Evolutionary conservation across 1,140 invertebrate genomes (phyloP).

Genomic region (Platyura marginata): DNA sequence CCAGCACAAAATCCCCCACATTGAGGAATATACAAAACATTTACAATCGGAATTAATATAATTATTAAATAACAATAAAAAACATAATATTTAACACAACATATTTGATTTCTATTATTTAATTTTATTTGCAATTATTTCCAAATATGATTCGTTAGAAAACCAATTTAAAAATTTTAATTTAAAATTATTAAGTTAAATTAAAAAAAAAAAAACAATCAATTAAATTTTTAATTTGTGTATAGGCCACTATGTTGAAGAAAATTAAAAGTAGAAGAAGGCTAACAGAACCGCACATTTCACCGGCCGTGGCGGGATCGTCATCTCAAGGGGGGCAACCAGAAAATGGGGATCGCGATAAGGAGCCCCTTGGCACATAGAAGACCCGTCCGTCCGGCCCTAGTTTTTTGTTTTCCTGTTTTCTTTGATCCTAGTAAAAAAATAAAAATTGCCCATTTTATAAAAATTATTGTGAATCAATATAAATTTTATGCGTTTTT

Average conservation of each 20-base stretch:
- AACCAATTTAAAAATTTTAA: too few species aligned
- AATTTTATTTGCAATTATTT: too few species aligned
- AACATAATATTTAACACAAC: too few species aligned
- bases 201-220: background rate
- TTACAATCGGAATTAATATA: too few species aligned
- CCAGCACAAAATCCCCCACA: too few species aligned
- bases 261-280: slow-evolving; percentile 85
- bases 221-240: too few species aligned
- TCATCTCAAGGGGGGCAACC: slow-evolving; percentile 10
- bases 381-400: slow-evolving; percentile 19
- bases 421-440: slow-evolving; percentile 9
- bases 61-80: too few species aligned
- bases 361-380: slow-evolving; percentile 18
- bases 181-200: background rate
- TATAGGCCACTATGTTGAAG: slow-evolving; percentile 47
- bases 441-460: too few species aligned
- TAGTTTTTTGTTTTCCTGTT: slow-evolving; percentile 24
- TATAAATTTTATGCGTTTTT: too few species aligned
- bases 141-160: background rate
- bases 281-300: slow-evolving; percentile 68
- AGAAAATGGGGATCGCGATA: slow-evolving; percentile 18
- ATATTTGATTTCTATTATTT: too few species aligned
- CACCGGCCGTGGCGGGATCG: slow-evolving; percentile 29
- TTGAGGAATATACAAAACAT: too few species aligned
- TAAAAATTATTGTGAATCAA: too few species aligned